Evolutionary conservation across 2,797 vertebrate genomes (phyloP).

Genomic region (Chloroceryle amazona): DNA sequence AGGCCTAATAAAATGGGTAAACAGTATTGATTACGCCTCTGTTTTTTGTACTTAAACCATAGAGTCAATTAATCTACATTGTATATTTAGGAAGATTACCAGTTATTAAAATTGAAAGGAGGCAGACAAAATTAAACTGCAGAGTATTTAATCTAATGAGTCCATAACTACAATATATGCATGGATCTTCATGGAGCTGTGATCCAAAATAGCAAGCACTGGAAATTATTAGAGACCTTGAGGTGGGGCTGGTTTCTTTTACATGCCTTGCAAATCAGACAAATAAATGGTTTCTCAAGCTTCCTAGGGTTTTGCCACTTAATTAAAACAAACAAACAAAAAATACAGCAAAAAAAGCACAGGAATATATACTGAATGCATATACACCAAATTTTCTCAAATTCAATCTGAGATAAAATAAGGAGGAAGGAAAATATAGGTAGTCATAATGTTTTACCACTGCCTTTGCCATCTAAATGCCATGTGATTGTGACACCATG

Average conservation of each 20-base stretch:
- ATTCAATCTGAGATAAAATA: not conserved
- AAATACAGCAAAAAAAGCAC: not conserved
- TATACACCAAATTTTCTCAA: not conserved
- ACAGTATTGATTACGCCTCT: conserved; percentile 28
- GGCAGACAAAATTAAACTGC: not conserved
- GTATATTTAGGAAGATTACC: conserved; percentile 41
- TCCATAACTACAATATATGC: not conserved
- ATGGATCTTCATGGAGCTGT: not conserved
- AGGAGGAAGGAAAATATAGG: not conserved
- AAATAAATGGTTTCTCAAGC: not conserved
- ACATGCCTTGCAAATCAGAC: not conserved
- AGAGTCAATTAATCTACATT: conserved; percentile 53
- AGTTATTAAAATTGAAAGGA: conserved; percentile 34
- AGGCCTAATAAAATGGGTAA: conserved; percentile 67
- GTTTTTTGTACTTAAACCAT: not conserved
- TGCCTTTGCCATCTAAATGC: not conserved
- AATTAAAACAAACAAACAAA: not conserved
- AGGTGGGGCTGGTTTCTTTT: not conserved
- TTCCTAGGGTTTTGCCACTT: not conserved
- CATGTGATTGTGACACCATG: fast-evolving
- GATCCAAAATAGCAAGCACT: not conserved
- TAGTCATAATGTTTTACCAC: fast-evolving
- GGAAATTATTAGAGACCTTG: not conserved
- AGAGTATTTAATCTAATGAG: not conserved
- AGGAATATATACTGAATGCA: not conserved